Evolutionary conservation across 2,797 vertebrate species (phyloP).

Genomic region (Rhabdophis nuchalis): DNA sequence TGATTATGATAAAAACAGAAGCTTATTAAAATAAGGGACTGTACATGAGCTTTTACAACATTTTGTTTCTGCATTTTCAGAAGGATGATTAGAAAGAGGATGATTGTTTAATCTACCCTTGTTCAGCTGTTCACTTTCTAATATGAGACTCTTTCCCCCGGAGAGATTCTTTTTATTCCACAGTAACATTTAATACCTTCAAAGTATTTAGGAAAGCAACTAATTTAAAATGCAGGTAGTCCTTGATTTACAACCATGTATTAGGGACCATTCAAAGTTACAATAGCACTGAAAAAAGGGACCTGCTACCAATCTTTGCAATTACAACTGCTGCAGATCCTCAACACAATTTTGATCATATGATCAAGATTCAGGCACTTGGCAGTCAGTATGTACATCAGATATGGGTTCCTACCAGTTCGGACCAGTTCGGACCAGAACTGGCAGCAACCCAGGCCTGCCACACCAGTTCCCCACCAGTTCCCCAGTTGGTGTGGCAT

Average conservation of each 20-base stretch:
- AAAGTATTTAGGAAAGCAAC: background rate
- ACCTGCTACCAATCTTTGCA: background rate
- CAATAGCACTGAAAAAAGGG: background rate
- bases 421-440: too few relatives aligned
- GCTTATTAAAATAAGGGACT: slow-evolving; percentile 60
- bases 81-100: background rate
- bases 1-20: slow-evolving; percentile 53
- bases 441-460: too few relatives aligned
- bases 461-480: too few relatives aligned
- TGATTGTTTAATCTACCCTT: background rate
- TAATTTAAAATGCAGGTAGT: background rate
- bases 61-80: slow-evolving; percentile 1
- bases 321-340: background rate
- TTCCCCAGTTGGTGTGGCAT: too few relatives aligned
- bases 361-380: background rate
- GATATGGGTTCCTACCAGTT: too few relatives aligned
- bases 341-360: background rate
- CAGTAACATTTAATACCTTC: background rate
- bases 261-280: background rate
- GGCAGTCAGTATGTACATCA: background rate
- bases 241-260: background rate
- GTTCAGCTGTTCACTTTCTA: background rate
- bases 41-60: slow-evolving; percentile 15
- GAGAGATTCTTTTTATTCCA: background rate
- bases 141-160: background rate